These are phyloP conservation scores for Anas acuta DNA, from an alignment of 2,797 vertebrate genomes.

Conservation along the genomic window DNA sequence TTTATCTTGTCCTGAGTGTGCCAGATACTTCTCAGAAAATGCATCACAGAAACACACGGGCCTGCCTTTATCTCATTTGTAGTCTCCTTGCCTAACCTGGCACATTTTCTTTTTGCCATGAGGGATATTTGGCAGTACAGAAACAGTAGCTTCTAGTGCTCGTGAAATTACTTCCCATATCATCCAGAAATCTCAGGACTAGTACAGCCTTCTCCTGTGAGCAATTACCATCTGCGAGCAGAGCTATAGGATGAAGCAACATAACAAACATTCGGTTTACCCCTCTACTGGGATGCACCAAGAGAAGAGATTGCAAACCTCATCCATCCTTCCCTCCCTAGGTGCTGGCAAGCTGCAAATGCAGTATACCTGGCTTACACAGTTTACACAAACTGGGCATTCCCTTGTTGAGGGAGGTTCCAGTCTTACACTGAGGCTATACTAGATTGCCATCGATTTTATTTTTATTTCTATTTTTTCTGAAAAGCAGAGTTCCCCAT, in stretches of 20 bases:
- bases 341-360: background rate
- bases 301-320: background rate
- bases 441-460: background rate
- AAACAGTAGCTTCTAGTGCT: background rate
- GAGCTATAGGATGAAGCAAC: background rate
- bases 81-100: background rate
- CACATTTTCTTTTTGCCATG: background rate
- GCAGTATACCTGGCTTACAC: background rate
- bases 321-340: background rate
- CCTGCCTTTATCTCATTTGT: background rate
- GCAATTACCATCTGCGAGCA: background rate
- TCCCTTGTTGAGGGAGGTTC: background rate
- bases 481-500: background rate
- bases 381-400: background rate
- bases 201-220: background rate
- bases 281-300: background rate
- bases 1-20: background rate
- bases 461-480: no score
- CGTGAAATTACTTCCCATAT: background rate
- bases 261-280: fast-evolving
- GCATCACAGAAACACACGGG: background rate
- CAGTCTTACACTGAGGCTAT: background rate
- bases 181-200: background rate
- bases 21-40: background rate
- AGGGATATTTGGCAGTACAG: background rate